Evolutionary conservation across 2,797 vertebrate species (phyloP).

Genomic region (Sebastiscus tertius): DNA sequence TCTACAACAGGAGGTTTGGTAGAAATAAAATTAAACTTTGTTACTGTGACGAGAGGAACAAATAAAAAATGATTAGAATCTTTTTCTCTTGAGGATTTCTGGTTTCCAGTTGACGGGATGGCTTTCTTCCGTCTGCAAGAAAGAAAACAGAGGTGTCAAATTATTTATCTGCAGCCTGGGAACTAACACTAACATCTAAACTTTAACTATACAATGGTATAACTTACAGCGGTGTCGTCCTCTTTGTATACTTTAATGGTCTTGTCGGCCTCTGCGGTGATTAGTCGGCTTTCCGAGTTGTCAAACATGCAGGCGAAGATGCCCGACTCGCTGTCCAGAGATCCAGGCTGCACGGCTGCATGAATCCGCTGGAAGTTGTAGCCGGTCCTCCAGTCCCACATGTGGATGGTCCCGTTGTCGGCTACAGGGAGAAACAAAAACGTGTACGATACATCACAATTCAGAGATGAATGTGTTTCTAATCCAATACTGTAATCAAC

Average conservation of each 20-base stretch:
- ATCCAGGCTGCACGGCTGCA: constrained; percentile 96
- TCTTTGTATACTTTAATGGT: constrained; percentile 99
- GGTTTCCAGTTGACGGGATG: constrained; percentile 99
- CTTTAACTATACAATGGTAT: neutral
- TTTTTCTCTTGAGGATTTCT: constrained; percentile 98
- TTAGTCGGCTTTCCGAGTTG: constrained; percentile 92
- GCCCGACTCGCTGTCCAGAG: constrained; percentile 98
- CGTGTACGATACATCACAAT: neutral
- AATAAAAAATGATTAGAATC: constrained; percentile 85
- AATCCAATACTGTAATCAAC: too few relatives aligned
- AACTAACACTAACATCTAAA: neutral
- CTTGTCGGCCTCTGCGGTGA: constrained; percentile 98
- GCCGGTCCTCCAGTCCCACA: constrained; percentile 99
- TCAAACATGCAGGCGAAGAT: constrained; percentile 97
- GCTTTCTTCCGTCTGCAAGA: constrained; percentile 93
- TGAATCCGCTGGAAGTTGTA: constrained; percentile 99
- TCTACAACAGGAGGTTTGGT: constrained; percentile 29
- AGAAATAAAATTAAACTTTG: constrained; percentile 14
- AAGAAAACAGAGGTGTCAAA: constrained; percentile 66
- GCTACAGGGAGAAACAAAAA: constrained; percentile 73
- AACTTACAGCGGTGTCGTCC: constrained; percentile 92
- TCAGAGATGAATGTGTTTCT: neutral
- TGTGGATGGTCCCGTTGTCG: constrained; percentile 98
- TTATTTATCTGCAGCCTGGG: neutral
- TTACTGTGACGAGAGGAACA: constrained; percentile 17